Conservation (phyloP, 2,888 invertebrate species). For the Euzophera pinguis region DNA sequence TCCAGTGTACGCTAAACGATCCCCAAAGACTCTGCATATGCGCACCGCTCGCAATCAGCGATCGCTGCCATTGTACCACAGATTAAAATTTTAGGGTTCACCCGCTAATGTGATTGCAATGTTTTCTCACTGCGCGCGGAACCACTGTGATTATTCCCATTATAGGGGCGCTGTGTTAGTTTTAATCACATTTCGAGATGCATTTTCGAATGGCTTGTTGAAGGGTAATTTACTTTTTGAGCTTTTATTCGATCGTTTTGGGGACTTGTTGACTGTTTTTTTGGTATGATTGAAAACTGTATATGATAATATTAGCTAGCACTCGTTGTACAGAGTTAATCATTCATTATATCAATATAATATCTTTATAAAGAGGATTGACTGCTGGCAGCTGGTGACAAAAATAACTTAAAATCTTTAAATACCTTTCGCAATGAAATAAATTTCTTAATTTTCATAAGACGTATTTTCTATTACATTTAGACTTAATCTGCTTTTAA, state of each 20-base stretch:
- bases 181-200: conserved; percentile 62
- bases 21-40: conserved; percentile 79
- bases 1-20: conserved; percentile 66
- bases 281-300: too few species aligned
- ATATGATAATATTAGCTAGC: too few species aligned
- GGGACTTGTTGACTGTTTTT: conserved; percentile 58
- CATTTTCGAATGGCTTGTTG: conserved; percentile 29
- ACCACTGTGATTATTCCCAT: conserved; percentile 57
- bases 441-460: too few species aligned
- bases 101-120: conserved; percentile 77
- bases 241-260: conserved; percentile 28
- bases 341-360: too few species aligned
- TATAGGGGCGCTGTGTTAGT: conserved; percentile 67
- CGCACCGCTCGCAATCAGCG: conserved; percentile 71
- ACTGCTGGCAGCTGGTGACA: too few species aligned
- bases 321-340: too few species aligned
- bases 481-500: too few species aligned
- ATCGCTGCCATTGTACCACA: conserved; percentile 72
- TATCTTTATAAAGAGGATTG: too few species aligned
- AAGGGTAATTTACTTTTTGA: conserved; percentile 21
- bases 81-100: conserved; percentile 80
- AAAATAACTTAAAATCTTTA: too few species aligned
- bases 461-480: too few species aligned
- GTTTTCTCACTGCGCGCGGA: conserved; percentile 52
- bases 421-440: too few species aligned